phyloP scores from a whole-genome alignment of 1,140 invertebrate species.

The Lepidostoma basale region DNA sequence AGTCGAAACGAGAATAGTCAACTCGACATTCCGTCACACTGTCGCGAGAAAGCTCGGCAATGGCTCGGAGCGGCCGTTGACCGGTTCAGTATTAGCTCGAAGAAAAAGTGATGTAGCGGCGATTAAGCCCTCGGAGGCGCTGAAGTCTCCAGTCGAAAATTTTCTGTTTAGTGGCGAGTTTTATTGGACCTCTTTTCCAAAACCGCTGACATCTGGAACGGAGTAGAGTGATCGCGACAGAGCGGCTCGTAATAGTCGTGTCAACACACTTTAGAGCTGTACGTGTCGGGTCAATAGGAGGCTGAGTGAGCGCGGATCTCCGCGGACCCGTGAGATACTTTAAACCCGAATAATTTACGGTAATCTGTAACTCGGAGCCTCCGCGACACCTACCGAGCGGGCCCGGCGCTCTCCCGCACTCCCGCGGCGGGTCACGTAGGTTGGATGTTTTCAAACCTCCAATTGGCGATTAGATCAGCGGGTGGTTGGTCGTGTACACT shows the following conservation, averaged over 20 bases:
- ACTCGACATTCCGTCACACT: conserved; percentile 27
- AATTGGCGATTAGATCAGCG: conserved; percentile 23
- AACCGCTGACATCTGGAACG: not conserved
- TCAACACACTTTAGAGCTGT: conserved; percentile 33
- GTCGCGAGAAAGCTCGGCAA: conserved; percentile 21
- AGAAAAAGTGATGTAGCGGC: not conserved
- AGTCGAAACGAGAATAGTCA: conserved; percentile 12
- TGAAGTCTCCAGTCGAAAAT: not conserved
- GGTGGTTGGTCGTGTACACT: not conserved
- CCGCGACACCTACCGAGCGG: conserved; percentile 15
- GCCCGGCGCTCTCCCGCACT: too few relatives aligned
- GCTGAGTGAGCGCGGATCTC: conserved; percentile 18
- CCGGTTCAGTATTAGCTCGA: not conserved
- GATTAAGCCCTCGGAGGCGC: not conserved
- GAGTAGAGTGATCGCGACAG: conserved; percentile 5
- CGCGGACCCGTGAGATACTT: conserved; percentile 26
- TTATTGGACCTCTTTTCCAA: not conserved
- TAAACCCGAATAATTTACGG: conserved; percentile 21
- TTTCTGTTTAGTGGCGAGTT: not conserved
- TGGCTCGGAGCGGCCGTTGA: not conserved
- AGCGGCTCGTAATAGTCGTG: conserved; percentile 20
- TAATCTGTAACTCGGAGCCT: conserved; percentile 23
- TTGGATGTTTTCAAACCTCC: conserved; percentile 13
- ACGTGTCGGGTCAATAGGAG: conserved; percentile 30
- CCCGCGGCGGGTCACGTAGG: conserved; percentile 9